A percentile compares a stretch with the other conserved stretches of the same genome.
Conservation (phyloP, 2,797 vertebrate species). For the Perdix hodgsoniae region DNA sequence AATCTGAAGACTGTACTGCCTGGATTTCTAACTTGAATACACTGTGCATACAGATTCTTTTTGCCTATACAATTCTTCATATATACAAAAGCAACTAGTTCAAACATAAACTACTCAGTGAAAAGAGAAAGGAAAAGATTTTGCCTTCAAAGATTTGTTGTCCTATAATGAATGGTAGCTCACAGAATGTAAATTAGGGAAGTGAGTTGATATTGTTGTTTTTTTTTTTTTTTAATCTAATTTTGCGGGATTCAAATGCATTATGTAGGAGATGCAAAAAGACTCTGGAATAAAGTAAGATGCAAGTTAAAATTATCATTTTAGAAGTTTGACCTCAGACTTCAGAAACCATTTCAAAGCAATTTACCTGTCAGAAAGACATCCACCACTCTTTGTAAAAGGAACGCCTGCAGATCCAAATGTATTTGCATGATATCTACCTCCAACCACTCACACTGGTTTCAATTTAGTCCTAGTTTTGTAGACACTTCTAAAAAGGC, state of each 20-base stretch:
- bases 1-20: background rate
- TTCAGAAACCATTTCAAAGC: constrained; percentile 75
- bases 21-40: background rate
- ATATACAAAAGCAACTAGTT: background rate
- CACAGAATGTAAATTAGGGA: background rate
- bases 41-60: background rate
- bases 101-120: background rate
- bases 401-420: constrained; percentile 55
- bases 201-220: background rate
- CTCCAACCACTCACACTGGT: constrained; percentile 14
- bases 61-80: background rate
- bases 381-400: constrained; percentile 59
- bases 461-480: constrained; percentile 60
- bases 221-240: background rate
- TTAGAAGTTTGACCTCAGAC: constrained; percentile 58
- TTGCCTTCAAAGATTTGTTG: background rate
- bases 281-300: background rate
- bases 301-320: constrained; percentile 30
- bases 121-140: background rate
- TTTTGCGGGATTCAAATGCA: background rate
- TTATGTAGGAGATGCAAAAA: background rate
- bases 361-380: constrained; percentile 75
- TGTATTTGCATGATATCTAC: constrained; percentile 70
- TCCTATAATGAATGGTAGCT: background rate
- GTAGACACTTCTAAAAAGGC: constrained; percentile 48